phyloP scores from a whole-genome alignment of 2,888 invertebrate species.

The Brachylomia viminalis region DNA sequence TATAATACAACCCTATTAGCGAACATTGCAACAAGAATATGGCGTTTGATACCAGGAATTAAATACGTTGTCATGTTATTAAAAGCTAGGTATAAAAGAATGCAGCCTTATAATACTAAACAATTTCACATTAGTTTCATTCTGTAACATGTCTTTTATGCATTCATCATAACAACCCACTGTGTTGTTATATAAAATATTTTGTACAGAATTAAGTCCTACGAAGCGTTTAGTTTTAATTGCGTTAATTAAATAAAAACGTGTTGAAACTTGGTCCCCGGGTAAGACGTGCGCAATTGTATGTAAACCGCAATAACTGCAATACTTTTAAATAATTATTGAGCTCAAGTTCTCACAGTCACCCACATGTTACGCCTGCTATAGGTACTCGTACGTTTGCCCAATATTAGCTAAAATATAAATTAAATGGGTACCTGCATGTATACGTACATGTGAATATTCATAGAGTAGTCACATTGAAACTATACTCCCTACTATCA shows the following conservation, averaged over 20 bases:
- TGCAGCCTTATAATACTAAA: neutral
- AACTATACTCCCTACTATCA: neutral
- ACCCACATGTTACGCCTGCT: too few species aligned
- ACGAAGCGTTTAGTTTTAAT: conserved; percentile 8
- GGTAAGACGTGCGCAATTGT: neutral
- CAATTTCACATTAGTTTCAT: conserved; percentile 31
- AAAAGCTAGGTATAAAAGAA: neutral
- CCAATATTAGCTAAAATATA: neutral
- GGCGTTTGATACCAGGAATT: neutral
- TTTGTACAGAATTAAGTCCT: conserved; percentile 6
- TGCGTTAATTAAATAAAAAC: conserved; percentile 19
- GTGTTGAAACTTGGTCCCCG: neutral
- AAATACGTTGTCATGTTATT: neutral
- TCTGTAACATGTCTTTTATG: conserved; percentile 20
- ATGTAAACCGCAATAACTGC: neutral
- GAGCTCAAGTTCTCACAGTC: neutral
- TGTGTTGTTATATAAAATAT: conserved; percentile 10
- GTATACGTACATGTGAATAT: neutral
- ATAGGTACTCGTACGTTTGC: neutral
- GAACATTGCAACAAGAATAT: conserved; percentile 2
- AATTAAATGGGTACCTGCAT: neutral
- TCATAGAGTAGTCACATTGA: too few species aligned
- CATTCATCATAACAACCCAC: conserved; percentile 27
- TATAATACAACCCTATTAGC: neutral
- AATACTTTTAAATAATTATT: neutral